These are phyloP conservation scores for Venustaconcha ellipsiformis DNA, from an alignment of 1,140 invertebrate species.

Conservation along the genomic window DNA sequence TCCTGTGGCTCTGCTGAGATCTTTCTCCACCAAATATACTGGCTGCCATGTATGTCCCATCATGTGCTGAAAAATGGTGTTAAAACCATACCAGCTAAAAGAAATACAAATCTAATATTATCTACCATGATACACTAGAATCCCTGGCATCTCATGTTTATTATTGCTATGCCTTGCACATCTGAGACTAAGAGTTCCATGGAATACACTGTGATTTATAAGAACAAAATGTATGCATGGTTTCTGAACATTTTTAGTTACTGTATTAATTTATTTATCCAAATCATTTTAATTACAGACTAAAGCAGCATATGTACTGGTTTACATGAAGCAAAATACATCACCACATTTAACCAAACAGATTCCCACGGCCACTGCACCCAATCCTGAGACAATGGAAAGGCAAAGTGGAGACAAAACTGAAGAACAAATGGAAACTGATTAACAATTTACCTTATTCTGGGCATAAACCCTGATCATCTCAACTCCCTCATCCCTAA, in stretches of 20 bases:
- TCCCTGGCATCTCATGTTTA: neutral
- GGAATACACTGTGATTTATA: neutral
- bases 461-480: neutral
- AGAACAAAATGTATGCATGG: neutral
- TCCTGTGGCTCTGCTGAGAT: no score
- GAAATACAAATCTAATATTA: no score
- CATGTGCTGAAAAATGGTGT: no score
- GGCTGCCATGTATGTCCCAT: no score
- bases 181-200: neutral
- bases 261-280: neutral
- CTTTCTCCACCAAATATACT: no score
- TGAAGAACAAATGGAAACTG: conserved; percentile 34
- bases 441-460: conserved; percentile 10
- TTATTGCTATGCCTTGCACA: neutral
- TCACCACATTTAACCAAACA: neutral
- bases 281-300: conserved; percentile 60
- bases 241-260: neutral
- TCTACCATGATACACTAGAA: neutral
- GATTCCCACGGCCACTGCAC: conserved; percentile 2
- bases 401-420: conserved; percentile 1
- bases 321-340: conserved; percentile 66
- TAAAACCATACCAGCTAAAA: no score
- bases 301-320: conserved; percentile 72
- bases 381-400: neutral
- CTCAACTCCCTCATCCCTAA: no score